Evolutionary conservation across 2,797 vertebrate species (phyloP).

Genomic region (Rhadinocentrus ornatus): DNA sequence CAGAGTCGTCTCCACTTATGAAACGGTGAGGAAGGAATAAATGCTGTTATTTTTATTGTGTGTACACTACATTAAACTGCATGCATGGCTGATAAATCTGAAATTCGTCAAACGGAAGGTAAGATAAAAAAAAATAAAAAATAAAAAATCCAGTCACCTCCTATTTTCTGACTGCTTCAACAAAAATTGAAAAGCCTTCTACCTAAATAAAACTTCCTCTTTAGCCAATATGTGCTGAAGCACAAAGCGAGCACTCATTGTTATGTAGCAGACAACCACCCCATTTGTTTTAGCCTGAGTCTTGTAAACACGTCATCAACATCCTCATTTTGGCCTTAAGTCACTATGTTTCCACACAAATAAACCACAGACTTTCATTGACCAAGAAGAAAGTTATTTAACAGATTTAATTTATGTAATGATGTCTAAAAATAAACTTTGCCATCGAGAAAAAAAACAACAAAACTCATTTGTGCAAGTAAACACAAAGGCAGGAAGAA

Average conservation of each 20-base stretch:
- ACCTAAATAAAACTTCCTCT: slow-evolving; percentile 48
- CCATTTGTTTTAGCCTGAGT: slow-evolving; percentile 22
- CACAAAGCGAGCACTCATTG: slow-evolving; percentile 34
- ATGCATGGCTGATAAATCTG: slow-evolving; percentile 9
- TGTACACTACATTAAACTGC: neutral
- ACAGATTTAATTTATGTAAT: slow-evolving; percentile 44
- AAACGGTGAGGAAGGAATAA: slow-evolving; percentile 84
- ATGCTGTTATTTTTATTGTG: slow-evolving; percentile 4
- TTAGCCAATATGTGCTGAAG: slow-evolving; percentile 4
- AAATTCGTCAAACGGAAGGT: slow-evolving; percentile 39
- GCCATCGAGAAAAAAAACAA: slow-evolving; percentile 4
- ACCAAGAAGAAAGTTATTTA: slow-evolving; percentile 37
- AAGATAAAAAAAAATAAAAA: slow-evolving; percentile 48
- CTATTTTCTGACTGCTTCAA: slow-evolving; percentile 42
- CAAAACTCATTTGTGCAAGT: slow-evolving; percentile 5
- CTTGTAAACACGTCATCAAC: slow-evolving; percentile 32
- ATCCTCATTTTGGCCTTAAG: slow-evolving; percentile 47
- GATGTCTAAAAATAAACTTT: slow-evolving; percentile 43
- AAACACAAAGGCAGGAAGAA: slow-evolving; percentile 23
- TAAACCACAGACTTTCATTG: slow-evolving; percentile 23
- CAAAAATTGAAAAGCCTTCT: slow-evolving; percentile 31
- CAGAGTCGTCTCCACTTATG: slow-evolving; percentile 90
- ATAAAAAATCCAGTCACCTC: slow-evolving; percentile 13
- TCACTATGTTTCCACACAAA: slow-evolving; percentile 31
- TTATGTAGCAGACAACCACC: slow-evolving; percentile 37